Evolutionary conservation across 1,140 invertebrate genomes (phyloP).

Genomic region (Megathymus violae): DNA sequence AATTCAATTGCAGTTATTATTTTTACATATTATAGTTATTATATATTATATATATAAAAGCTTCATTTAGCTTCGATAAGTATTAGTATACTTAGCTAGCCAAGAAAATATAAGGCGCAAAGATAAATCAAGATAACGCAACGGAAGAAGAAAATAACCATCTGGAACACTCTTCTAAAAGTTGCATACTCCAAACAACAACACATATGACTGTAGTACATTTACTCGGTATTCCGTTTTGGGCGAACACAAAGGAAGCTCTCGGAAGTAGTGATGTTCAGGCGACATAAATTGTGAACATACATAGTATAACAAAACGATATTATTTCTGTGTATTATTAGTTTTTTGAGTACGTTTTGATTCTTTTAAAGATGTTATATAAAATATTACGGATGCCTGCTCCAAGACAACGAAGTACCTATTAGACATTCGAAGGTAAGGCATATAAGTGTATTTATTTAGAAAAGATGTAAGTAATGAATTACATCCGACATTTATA

Average conservation of each 20-base stretch:
- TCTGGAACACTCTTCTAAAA: conserved; percentile 33
- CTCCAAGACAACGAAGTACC: no score
- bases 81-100: no score
- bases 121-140: conserved; percentile 28
- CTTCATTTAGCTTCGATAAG: no score
- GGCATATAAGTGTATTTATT: no score
- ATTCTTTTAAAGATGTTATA: no score
- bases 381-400: no score
- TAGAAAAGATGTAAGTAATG: no score
- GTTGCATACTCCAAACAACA: conserved; percentile 37
- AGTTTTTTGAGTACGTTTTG: conserved; percentile 2
- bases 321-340: conserved; percentile 17
- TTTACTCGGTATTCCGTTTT: conserved; percentile 36
- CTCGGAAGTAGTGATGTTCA: conserved; percentile 34
- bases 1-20: no score
- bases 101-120: conserved; percentile 8
- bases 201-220: conserved; percentile 33
- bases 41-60: no score
- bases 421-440: no score
- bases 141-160: conserved; percentile 35
- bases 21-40: no score
- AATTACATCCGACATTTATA: no score
- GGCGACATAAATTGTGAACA: conserved; percentile 49
- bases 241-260: conserved; percentile 29
- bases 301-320: conserved; percentile 39